Evolutionary conservation across 1,140 invertebrate species (phyloP).

Genomic region (Tetramorium parvispinum): DNA sequence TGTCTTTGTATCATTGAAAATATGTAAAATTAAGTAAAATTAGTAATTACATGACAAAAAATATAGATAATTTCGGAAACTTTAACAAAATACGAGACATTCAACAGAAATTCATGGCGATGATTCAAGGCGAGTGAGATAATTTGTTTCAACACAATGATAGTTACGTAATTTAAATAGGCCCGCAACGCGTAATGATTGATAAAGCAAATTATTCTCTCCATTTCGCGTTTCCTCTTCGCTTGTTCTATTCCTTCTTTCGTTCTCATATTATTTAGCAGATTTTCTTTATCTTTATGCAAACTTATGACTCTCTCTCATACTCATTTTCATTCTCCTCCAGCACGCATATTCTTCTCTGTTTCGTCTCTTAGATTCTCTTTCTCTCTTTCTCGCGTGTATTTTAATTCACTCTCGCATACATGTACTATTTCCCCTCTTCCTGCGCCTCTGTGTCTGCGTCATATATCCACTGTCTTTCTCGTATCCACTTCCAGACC

Average conservation of each 20-base stretch:
- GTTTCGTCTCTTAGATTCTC: not conserved
- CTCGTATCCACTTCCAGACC: slow-evolving; percentile 15
- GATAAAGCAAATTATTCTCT: slow-evolving; percentile 20
- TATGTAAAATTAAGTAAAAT: too few relatives aligned
- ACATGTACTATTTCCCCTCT: not conserved
- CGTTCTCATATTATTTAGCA: not conserved
- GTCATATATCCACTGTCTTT: not conserved
- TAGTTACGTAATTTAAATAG: slow-evolving; percentile 17
- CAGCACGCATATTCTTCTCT: not conserved
- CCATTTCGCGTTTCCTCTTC: not conserved
- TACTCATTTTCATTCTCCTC: not conserved
- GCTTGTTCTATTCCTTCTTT: not conserved
- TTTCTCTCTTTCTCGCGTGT: not conserved
- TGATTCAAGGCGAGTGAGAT: slow-evolving; percentile 4
- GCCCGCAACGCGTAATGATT: not conserved
- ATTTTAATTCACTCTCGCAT: not conserved
- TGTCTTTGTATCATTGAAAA: not conserved
- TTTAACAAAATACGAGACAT: not conserved
- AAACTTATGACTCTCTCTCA: not conserved
- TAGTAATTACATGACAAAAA: not conserved
- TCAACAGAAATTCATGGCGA: not conserved
- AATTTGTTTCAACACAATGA: slow-evolving; percentile 7
- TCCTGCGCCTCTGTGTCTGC: not conserved
- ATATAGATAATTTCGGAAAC: not conserved
- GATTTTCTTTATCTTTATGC: not conserved